Evolutionary conservation across 2,113 vertebrate species (phyloP), one percentile per base, ranked within the genome.

Genomic region (Xiphophorus maculatus): DNA sequence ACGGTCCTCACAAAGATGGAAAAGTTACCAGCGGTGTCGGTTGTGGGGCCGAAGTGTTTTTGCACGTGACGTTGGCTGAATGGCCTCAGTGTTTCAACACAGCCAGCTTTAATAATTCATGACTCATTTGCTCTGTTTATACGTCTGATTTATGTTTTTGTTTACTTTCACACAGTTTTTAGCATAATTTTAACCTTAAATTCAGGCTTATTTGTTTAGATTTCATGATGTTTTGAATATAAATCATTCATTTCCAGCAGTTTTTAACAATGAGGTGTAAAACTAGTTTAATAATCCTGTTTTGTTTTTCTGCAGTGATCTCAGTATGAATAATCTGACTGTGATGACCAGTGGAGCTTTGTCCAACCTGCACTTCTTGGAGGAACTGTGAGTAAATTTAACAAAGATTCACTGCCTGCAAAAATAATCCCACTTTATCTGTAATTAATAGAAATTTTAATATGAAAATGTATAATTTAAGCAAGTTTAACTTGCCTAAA

Each of bases 311-410:
- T 84, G 88, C 94, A 98, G 97, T 54, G 97, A 98, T 91, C 96
- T 98, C 91, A 98, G 97, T 83, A 98, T 98, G 97, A 98, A 98
- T 93, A 98, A 97, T 93, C 95, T 98, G 83, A 96, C 95, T 62
- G 92, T 92, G 86, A 87, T 98, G 86, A 85, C 95, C 85, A 90
- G 87, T 27, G 94, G 91, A 71, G 92, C 93, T 25, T 91, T 96
- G 83, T 93, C 93, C 89, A 94, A 92, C 66, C 95, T 98, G 61
- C 95, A 96, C 90, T 97, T 98, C 93, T 95, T 98, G 79, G 96
- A 98, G 93, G 97, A 98, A 90, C 89, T 98, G 97, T 98, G 92
- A 96, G 97, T 97, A 93, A 77, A 83, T 33, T 54, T 25, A 25
- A 13, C 15, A 22, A 17, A 17, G 3, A 17, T 63, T 63, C 28